phyloP scores from a whole-genome alignment of 1,140 invertebrate species.

The Acyrthosiphon pisum region DNA sequence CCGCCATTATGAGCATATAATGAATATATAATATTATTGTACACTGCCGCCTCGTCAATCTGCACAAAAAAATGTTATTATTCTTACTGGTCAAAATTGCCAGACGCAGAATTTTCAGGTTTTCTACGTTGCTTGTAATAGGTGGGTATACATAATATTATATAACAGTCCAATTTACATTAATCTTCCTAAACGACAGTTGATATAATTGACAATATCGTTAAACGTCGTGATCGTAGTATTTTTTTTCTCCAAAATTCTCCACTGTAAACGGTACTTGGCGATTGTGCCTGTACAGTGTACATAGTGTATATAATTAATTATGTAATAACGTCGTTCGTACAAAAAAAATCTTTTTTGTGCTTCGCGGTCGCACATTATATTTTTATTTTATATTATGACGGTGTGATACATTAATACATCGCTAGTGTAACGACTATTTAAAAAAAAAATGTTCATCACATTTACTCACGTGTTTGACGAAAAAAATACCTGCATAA shows the following conservation, averaged over 20 bases:
- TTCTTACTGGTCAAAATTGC: background rate
- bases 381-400: background rate
- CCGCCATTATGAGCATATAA: background rate
- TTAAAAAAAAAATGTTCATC: background rate
- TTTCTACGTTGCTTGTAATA: background rate
- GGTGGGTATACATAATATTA: background rate
- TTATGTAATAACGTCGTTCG: background rate
- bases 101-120: background rate
- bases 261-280: background rate
- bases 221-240: background rate
- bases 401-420: background rate
- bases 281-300: background rate
- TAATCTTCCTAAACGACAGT: background rate
- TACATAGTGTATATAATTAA: background rate
- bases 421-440: background rate
- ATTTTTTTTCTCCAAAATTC: background rate
- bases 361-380: background rate
- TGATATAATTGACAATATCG: background rate
- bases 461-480: background rate
- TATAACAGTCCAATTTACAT: background rate
- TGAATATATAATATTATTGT: background rate
- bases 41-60: background rate
- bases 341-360: background rate
- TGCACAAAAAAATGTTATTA: background rate
- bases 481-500: background rate